Conservation (phyloP, 2,888 invertebrate genomes). For the Netelia melanura region DNA sequence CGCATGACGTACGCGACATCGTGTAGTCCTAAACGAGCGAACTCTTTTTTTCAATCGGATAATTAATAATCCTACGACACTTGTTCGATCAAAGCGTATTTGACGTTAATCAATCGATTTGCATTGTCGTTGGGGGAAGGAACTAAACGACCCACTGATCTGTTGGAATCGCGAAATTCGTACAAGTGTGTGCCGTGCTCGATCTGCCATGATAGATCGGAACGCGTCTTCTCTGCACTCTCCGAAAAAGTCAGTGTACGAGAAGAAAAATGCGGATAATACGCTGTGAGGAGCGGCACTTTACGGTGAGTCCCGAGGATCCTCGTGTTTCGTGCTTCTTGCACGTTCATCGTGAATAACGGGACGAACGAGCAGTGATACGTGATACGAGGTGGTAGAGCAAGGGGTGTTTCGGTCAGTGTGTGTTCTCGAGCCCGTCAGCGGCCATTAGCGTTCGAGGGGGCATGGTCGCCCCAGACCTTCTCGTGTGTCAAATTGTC, state of each 20-base stretch:
- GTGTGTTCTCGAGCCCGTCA: slow-evolving; percentile 73
- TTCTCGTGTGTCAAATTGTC: slow-evolving; percentile 75
- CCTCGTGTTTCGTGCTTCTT: slow-evolving; percentile 38
- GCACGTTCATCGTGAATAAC: slow-evolving; percentile 23
- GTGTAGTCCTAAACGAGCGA: slow-evolving; percentile 77
- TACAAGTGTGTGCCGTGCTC: slow-evolving; percentile 73
- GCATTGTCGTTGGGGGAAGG: neutral
- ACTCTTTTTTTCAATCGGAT: slow-evolving; percentile 65
- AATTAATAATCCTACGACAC: slow-evolving; percentile 18
- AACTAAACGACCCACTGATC: slow-evolving; percentile 12
- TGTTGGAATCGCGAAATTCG: slow-evolving; percentile 22
- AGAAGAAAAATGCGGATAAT: slow-evolving; percentile 78
- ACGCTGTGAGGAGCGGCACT: slow-evolving; percentile 78
- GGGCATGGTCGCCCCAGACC: slow-evolving; percentile 78
- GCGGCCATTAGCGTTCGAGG: slow-evolving; percentile 79
- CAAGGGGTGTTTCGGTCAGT: slow-evolving; percentile 51
- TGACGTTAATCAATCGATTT: neutral
- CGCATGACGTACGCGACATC: slow-evolving; percentile 78
- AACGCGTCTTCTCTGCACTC: slow-evolving; percentile 80
- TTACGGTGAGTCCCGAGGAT: slow-evolving; percentile 76
- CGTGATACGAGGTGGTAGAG: slow-evolving; percentile 37
- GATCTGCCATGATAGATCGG: slow-evolving; percentile 84
- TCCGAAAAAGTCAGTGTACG: slow-evolving; percentile 75
- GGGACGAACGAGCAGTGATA: slow-evolving; percentile 11
- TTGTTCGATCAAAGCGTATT: neutral